Evolutionary conservation across 92 coral and sea anemone genomes (phyloP), one percentile per base, ranked within the genome.

Genomic region (Zoanthus sociatus): DNA sequence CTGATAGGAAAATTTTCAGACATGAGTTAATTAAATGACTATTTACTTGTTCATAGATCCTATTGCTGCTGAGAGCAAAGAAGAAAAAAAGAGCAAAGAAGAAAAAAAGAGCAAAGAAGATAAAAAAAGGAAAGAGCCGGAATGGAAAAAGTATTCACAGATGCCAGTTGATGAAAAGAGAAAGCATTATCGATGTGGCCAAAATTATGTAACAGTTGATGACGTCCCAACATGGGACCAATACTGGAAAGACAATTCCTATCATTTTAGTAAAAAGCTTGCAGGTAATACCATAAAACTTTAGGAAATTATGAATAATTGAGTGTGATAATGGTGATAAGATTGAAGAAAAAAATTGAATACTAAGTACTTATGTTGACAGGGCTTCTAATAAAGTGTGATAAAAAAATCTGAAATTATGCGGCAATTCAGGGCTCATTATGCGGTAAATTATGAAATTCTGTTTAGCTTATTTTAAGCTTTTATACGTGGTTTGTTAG

Each of bases 211-310:
- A 4, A 74, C 89, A 45, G 64, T 95, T 71, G 46, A 89, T 47
- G 71, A 83, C 5, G 89, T 97, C 26, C 72, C 72, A 82, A 83
- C 96, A 6, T 97, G 99, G 99, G 68, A 94, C 33, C 84, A 95
- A 14, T 97, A 92, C 86, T 86, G 83, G 87, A 78, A 79, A 61
- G 83, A 92, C 0, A 86, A 92, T 71, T 74, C 48, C n/a, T 70
- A 90, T 76, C 83, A 32, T 32, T 90, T 84, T 84, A 63, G 72
- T 60, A 92, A 85, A 82, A 55, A 56, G 66, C 89, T 91, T 87
- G 86, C 58, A 82, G 72, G 71, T 87, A 83, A 33, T 18, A 56
- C 45, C 44, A 50, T 6, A 5, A 8, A 32, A n/a, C 13, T 4
- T 26, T 13, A 13, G 9, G 18, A 11, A 50, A 45, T 46, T 53